Evolutionary conservation across 2,113 vertebrate species (phyloP), one percentile per base, ranked within the genome.

Genomic region (Pelmatolapia mariae): DNA sequence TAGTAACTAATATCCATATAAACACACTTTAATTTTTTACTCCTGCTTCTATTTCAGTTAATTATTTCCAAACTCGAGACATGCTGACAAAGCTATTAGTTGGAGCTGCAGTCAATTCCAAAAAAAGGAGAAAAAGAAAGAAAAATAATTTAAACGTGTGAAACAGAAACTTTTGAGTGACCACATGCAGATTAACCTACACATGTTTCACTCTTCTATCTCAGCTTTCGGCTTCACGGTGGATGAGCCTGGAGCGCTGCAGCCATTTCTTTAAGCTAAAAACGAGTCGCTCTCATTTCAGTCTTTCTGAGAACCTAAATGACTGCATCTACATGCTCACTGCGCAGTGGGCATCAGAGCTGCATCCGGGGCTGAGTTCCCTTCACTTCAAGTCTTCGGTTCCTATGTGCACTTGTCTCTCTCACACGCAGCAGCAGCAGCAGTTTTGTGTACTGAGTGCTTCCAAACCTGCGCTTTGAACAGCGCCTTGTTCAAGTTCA

Each of bases 21-120:
- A 76, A 47, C 24, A 78, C 43, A 50, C 26, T 78, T 50, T 31
- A 5, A 78, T 50, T 3, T 33, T 50, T 50, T 78, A 33, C 10
- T 52, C 16, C 26, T 78, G 45, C 73, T 52, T 52, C 45, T 33
- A 52, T 78, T 78, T n/a, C 73, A 12, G 18, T 33, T 73, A 71
- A 73, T 73, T 52, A 13, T 78, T 78, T n/a, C 26, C 45, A 13
- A 50, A 52, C 24, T 31, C 2, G 7, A 10, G 38, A 71, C 66
- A 3, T 78, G 26, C 26, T 52, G 73, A 33, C 45, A 78, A 52
- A 52, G 45, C 4, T 31, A 4, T 13, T 52, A 31, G 43, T 29
- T 19, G 15, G 22, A 76, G 24, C 26, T 78, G 43, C 43, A 73
- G 40, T 2, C 15, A 73, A 16, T 29, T 24, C n/a, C 13, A 5